Evolutionary conservation across 2,888 invertebrate genomes (phyloP).

Genomic region (Eucera pruinosa): DNA sequence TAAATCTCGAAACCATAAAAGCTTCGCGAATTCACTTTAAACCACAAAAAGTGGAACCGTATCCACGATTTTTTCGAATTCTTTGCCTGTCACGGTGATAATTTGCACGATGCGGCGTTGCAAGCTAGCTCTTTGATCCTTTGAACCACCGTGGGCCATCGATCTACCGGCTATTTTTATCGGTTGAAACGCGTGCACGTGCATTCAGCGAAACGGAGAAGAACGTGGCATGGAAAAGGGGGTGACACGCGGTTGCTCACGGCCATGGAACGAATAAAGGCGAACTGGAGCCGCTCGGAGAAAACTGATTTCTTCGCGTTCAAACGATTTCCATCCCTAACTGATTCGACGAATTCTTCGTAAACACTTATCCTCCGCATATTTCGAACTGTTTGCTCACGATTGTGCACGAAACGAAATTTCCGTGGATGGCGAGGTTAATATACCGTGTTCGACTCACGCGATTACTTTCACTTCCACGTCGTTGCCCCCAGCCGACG

Average conservation of each 20-base stretch:
- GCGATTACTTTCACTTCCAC: conserved; percentile 1
- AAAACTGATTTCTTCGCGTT: conserved; percentile 32
- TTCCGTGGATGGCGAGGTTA: conserved; percentile 7
- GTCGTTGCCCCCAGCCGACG: neutral
- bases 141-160: conserved; percentile 15
- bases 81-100: neutral
- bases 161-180: conserved; percentile 33
- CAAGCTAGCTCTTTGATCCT: conserved; percentile 12
- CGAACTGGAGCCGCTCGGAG: conserved; percentile 7
- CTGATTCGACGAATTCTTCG: conserved; percentile 35
- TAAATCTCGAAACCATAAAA: neutral
- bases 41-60: neutral
- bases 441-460: conserved; percentile 4
- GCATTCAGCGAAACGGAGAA: neutral
- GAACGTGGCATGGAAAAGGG: neutral
- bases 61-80: neutral
- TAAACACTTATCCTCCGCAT: conserved; percentile 33
- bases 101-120: conserved; percentile 1
- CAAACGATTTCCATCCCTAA: conserved; percentile 24
- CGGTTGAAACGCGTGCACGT: conserved; percentile 1
- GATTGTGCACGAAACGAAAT: conserved; percentile 13
- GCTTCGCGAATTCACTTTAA: neutral
- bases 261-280: conserved; percentile 17
- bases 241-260: conserved; percentile 13
- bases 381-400: conserved; percentile 24